phyloP scores from a whole-genome alignment of 1,140 invertebrate genomes.

The Drosophila sproati region DNA sequence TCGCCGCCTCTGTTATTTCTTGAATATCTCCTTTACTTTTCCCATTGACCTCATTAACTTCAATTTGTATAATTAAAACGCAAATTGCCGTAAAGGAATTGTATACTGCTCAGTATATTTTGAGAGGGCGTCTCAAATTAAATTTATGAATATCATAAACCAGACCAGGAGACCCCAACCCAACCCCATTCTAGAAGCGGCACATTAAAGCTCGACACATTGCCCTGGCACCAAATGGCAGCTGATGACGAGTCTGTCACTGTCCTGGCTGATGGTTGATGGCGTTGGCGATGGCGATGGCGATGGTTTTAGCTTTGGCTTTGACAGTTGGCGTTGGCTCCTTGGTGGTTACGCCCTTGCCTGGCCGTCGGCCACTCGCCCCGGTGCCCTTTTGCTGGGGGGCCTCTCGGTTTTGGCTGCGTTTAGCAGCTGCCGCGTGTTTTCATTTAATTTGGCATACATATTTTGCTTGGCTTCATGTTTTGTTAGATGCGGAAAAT shows the following conservation, averaged over 20 bases:
- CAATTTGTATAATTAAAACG: conserved; percentile 74
- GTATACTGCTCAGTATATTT: conserved; percentile 29
- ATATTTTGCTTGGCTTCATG: conserved; percentile 60
- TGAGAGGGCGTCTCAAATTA: conserved; percentile 45
- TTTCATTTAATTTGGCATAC: conserved; percentile 73
- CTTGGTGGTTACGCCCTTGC: conserved; percentile 18
- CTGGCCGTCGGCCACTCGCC: background rate
- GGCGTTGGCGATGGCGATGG: conserved; percentile 14
- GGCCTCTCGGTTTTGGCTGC: conserved; percentile 15
- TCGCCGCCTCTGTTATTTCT: background rate
- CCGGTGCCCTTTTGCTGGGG: conserved; percentile 20
- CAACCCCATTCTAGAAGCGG: conserved; percentile 29
- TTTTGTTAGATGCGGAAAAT: conserved; percentile 48
- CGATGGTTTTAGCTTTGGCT: conserved; percentile 43
- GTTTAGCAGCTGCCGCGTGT: conserved; percentile 48
- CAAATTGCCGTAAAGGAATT: conserved; percentile 57
- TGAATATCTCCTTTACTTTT: background rate
- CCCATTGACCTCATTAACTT: conserved; percentile 34
- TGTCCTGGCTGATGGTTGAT: conserved; percentile 28
- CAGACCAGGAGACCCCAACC: background rate
- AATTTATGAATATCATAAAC: conserved; percentile 70
- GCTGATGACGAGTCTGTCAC: conserved; percentile 27
- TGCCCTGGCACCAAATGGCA: conserved; percentile 7
- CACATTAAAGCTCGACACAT: conserved; percentile 61
- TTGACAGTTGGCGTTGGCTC: conserved; percentile 50